phyloP scores from a whole-genome alignment of 2,797 vertebrate species.

The Xenops minutus region DNA sequence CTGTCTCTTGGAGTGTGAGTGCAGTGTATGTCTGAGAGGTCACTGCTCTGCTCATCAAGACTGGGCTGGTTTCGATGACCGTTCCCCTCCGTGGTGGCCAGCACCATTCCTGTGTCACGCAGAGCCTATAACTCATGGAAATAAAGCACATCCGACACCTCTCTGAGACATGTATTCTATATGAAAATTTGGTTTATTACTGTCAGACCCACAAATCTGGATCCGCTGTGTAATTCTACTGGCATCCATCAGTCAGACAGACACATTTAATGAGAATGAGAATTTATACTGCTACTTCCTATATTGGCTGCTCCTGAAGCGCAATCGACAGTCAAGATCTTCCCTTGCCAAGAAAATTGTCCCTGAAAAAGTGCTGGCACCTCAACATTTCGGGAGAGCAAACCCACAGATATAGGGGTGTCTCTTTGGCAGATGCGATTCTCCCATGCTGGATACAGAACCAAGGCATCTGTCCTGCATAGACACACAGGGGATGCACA shows the following conservation, averaged over 20 bases:
- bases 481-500: neutral
- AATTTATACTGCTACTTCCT: constrained; percentile 74
- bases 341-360: constrained; percentile 56
- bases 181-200: constrained; percentile 84
- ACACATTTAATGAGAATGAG: constrained; percentile 78
- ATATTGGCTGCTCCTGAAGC: constrained; percentile 62
- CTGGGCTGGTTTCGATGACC: neutral
- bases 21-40: neutral
- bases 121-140: constrained; percentile 75
- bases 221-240: constrained; percentile 77
- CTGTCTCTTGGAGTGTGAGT: neutral
- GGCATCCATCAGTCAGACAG: constrained; percentile 77
- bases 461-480: neutral
- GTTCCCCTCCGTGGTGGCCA: constrained; percentile 36
- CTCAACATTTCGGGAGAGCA: neutral
- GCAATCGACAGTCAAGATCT: constrained; percentile 43
- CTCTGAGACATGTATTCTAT: constrained; percentile 80
- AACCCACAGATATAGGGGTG: neutral
- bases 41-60: neutral
- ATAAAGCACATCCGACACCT: constrained; percentile 74
- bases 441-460: neutral
- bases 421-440: neutral
- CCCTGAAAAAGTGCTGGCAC: constrained; percentile 30
- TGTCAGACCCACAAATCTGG: constrained; percentile 80
- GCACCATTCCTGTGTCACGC: constrained; percentile 50